These are phyloP conservation scores for Ptilodon capucinus DNA, from an alignment of 2,888 invertebrate species.

Conservation along the genomic window DNA sequence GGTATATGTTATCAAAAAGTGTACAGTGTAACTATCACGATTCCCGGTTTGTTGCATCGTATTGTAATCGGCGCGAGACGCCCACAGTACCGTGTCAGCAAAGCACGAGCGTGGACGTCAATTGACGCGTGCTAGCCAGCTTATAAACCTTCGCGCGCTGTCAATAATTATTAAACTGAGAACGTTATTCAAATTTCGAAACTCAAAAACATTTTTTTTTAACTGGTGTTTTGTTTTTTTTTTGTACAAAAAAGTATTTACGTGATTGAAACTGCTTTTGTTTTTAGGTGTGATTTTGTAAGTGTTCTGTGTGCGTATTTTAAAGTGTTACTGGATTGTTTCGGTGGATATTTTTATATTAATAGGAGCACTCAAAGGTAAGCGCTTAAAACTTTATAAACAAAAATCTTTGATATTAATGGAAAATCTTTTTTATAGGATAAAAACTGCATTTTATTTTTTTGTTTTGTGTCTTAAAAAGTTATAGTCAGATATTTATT, in stretches of 20 bases:
- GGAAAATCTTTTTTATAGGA: no score
- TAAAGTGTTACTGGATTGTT: not conserved
- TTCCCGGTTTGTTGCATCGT: constrained; percentile 16
- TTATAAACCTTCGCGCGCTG: constrained; percentile 32
- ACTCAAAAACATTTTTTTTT: not conserved
- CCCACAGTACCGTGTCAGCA: constrained; percentile 49
- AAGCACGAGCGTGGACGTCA: constrained; percentile 42
- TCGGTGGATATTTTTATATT: not conserved
- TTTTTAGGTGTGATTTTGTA: not conserved
- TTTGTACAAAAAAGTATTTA: not conserved
- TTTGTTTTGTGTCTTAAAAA: no score
- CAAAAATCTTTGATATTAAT: no score
- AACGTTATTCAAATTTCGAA: not conserved
- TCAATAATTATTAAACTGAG: not conserved
- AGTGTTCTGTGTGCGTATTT: not conserved
- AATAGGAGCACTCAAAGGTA: not conserved
- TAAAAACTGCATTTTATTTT: no score
- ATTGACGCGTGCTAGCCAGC: constrained; percentile 38
- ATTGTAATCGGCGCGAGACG: constrained; percentile 22
- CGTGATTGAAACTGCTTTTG: not conserved
- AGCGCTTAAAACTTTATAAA: no score
- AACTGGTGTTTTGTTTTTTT: not conserved
- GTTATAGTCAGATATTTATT: no score
- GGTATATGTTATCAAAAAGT: not conserved
- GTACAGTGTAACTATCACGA: not conserved